Percentiles rank a stretch among this genome's conserved stretches.
phyloP scores from a whole-genome alignment of 2,888 invertebrate genomes.

The Spodoptera exigua region DNA sequence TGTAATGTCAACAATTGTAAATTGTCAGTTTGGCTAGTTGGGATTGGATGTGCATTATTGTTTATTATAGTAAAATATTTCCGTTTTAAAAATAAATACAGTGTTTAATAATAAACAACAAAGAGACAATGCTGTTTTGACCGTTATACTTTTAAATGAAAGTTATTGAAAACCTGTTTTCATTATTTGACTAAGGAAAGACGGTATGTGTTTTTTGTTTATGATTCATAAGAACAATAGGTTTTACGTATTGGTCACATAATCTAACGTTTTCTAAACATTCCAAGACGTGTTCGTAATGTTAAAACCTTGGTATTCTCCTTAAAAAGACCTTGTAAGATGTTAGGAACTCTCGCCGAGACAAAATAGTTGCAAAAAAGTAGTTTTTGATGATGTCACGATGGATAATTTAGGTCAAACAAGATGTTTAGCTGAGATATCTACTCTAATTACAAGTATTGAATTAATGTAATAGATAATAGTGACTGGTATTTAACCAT shows the following conservation, averaged over 20 bases:
- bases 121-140: constrained; percentile 46
- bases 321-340: not conserved
- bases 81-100: constrained; percentile 29
- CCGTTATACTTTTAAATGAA: not conserved
- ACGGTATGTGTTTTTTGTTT: constrained; percentile 44
- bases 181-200: constrained; percentile 17
- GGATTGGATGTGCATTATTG: constrained; percentile 13
- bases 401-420: constrained; percentile 41
- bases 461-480: not conserved
- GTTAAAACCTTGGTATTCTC: not conserved
- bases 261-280: constrained; percentile 12
- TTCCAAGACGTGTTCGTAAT: constrained; percentile 10
- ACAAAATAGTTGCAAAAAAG: constrained; percentile 1
- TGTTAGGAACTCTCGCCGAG: not conserved
- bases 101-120: constrained; percentile 26
- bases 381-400: constrained; percentile 48
- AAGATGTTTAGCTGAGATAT: constrained; percentile 15
- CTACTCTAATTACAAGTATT: not conserved
- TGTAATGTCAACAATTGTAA: not conserved
- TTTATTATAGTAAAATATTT: constrained; percentile 23
- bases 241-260: constrained; percentile 15
- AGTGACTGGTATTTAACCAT: no score
- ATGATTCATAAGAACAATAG: constrained; percentile 33
- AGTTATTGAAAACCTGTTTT: constrained; percentile 10
- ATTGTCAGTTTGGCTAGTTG: not conserved